A percentile compares a stretch with the other conserved stretches of the same genome.
These are phyloP conservation scores for Ophioninae sp. DNA, from an alignment of 2,888 invertebrate species.

Conservation along the genomic window DNA sequence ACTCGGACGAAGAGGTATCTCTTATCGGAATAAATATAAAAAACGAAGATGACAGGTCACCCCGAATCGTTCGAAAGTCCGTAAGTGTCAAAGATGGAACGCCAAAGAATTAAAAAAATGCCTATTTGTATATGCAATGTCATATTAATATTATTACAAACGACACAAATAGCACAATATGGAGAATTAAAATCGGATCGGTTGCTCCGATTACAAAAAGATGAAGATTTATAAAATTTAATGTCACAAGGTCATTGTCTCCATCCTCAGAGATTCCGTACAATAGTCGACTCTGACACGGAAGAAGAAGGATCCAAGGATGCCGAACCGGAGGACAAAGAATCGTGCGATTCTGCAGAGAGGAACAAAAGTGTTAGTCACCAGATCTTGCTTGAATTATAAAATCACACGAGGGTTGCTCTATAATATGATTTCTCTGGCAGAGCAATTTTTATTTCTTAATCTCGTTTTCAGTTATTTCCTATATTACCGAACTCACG, in stretches of 20 bases:
- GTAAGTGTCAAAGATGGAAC: constrained; percentile 4
- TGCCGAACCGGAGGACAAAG: neutral
- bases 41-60: neutral
- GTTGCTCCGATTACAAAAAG: too few relatives aligned
- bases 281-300: constrained; percentile 13
- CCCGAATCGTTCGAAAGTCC: neutral
- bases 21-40: constrained; percentile 14
- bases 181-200: neutral
- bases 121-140: neutral
- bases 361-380: constrained; percentile 27
- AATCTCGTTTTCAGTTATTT: too few relatives aligned
- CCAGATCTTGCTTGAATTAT: neutral
- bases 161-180: neutral
- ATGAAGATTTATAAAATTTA: neutral
- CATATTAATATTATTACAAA: neutral
- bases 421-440: neutral
- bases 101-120: neutral
- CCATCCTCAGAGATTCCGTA: constrained; percentile 17
- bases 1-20: constrained; percentile 49
- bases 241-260: neutral
- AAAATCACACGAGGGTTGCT: neutral
- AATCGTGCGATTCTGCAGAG: neutral
- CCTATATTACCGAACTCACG: too few relatives aligned
- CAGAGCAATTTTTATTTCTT: neutral
- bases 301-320: neutral